These are phyloP conservation scores for Hiodon tergisus DNA, from an alignment of 2,113 vertebrate species.

Conservation along the genomic window DNA sequence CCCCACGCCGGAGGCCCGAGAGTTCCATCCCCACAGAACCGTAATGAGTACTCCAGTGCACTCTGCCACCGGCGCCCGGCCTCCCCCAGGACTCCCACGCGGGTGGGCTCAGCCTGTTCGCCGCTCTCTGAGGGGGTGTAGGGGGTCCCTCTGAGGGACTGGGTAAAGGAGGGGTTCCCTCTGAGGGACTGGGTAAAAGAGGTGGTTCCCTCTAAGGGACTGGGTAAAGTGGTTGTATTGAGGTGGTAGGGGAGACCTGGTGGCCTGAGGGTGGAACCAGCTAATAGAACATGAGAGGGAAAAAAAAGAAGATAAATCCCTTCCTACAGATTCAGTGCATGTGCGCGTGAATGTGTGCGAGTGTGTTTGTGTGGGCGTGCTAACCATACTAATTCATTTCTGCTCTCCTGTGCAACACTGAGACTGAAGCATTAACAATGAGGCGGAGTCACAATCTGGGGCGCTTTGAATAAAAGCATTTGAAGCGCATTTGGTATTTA, in stretches of 20 bases:
- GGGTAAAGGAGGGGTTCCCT: slow-evolving; percentile 35
- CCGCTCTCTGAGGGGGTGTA: slow-evolving; percentile 35
- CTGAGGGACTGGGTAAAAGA: slow-evolving; percentile 4
- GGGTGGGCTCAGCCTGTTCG: slow-evolving; percentile 54
- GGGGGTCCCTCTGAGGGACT: slow-evolving; percentile 21
- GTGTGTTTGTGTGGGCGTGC: slow-evolving; percentile 44
- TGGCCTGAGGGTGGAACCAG: slow-evolving; percentile 47
- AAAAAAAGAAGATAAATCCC: slow-evolving; percentile 22
- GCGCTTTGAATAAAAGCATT: not conserved
- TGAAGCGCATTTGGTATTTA: not conserved
- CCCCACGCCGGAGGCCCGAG: slow-evolving; percentile 55
- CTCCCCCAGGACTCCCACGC: slow-evolving; percentile 51
- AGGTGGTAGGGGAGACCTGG: slow-evolving; percentile 45
- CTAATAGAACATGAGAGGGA: slow-evolving; percentile 36
- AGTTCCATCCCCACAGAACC: slow-evolving; percentile 64
- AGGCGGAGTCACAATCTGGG: slow-evolving; percentile 22
- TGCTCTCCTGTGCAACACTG: slow-evolving; percentile 54
- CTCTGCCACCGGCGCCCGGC: slow-evolving; percentile 54
- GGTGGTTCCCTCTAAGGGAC: slow-evolving; percentile 11
- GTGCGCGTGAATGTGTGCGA: slow-evolving; percentile 29
- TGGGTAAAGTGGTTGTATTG: slow-evolving; percentile 34
- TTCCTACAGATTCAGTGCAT: not conserved
- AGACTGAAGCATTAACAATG: slow-evolving; percentile 21
- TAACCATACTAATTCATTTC: slow-evolving; percentile 48
- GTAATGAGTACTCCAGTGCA: slow-evolving; percentile 69